Base-by-base conservation (phyloP, 2,797 vertebrate genomes). In the Vultur gryphus region DNA sequence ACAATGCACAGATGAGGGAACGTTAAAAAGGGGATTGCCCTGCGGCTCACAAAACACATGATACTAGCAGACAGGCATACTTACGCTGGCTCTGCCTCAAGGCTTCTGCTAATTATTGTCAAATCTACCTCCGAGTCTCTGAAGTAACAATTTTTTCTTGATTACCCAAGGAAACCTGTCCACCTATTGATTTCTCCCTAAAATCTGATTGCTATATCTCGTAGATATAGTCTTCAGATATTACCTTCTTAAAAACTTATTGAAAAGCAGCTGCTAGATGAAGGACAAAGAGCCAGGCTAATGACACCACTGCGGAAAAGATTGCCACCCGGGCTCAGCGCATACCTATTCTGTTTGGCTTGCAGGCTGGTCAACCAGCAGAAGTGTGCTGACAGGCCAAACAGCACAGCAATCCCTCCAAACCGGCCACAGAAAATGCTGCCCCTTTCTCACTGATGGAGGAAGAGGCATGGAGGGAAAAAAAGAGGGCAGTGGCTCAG, bases 121-220 rank as follows among this genome's bases (percentile, higher is more conserved):
- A 87, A 66, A 49, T 66, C 87, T 48, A 79, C 13, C 35, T 73
- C 16, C 2, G 6, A 44, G 17, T 28, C 44, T 79, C 59, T 39
- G 54, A 86, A 95, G 70, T 25, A 92, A 49, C 10, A 92, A 9
- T 48, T 83, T 90, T 90, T 82, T 18, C 54, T 77, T 59, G 43
- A 84, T 78, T 75, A 81, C 17, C 11, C 25, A 59, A 84, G 28
- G 25, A 93, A 67, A 41, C 3, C 7, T 37, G 25, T 16, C 19
- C 25, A 81, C 6, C 26, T 81, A 24, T 28, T 64, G 46, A 72
- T 58, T 65, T 75, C 26, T 71, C 25, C 24, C 31, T 57, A 71
- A 88, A 93, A 87, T 89, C 14, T 76, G 43, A 64, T 7, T 31
- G 20, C 16, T 92, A 0, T 70, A n/a, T 25, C 21, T 59, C 17